Evolutionary conservation across 2,888 invertebrate genomes (phyloP).

Genomic region (Drosophila sordidula): DNA sequence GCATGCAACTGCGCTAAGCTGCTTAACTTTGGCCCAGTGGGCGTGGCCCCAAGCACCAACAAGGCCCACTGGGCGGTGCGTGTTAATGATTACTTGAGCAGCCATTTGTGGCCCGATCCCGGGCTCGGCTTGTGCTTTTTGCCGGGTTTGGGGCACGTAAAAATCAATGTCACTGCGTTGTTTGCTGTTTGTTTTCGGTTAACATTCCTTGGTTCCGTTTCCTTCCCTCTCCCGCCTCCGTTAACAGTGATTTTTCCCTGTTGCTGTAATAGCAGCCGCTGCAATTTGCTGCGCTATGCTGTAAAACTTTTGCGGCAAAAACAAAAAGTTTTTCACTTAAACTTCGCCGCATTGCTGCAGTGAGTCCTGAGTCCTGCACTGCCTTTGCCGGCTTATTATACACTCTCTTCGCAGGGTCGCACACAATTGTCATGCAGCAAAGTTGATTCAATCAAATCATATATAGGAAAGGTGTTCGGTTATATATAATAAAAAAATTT

Average conservation of each 20-base stretch:
- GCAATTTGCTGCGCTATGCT: conserved; percentile 70
- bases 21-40: conserved; percentile 58
- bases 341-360: conserved; percentile 77
- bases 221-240: conserved; percentile 18
- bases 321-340: conserved; percentile 78
- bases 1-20: conserved; percentile 74
- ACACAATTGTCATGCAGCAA: background rate
- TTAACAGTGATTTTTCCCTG: conserved; percentile 61
- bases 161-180: conserved; percentile 78
- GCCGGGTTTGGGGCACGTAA: conserved; percentile 51
- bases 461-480: too few species aligned
- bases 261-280: conserved; percentile 69
- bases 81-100: conserved; percentile 78
- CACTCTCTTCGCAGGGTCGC: conserved; percentile 11
- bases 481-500: too few species aligned
- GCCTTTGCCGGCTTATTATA: conserved; percentile 26
- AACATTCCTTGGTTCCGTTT: conserved; percentile 73
- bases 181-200: conserved; percentile 77
- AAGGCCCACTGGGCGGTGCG: conserved; percentile 44
- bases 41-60: conserved; percentile 4
- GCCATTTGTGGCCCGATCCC: conserved; percentile 70
- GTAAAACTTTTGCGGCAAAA: conserved; percentile 72
- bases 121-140: conserved; percentile 24
- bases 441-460: too few species aligned
- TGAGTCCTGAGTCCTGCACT: conserved; percentile 32